Evolutionary conservation across 2,888 invertebrate genomes (phyloP).

Genomic region (Hypomecis atomaria): DNA sequence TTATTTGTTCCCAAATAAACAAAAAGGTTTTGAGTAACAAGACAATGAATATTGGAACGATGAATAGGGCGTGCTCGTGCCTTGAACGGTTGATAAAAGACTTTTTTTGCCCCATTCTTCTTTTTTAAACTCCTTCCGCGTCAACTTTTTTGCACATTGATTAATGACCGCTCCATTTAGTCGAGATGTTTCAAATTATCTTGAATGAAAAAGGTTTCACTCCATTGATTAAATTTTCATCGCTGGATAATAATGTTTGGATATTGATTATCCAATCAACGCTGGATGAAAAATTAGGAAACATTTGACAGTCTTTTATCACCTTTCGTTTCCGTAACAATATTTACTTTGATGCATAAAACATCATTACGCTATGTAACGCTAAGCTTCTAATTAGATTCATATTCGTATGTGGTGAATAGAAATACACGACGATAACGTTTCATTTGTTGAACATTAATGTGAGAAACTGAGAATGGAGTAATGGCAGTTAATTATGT

Average conservation of each 20-base stretch:
- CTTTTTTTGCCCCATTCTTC: slow-evolving; percentile 60
- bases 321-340: slow-evolving; percentile 37
- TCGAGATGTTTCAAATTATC: slow-evolving; percentile 54
- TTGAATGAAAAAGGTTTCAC: slow-evolving; percentile 53
- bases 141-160: slow-evolving; percentile 66
- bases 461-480: slow-evolving; percentile 19
- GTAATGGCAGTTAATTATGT: background rate
- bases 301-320: slow-evolving; percentile 19
- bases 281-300: slow-evolving; percentile 8
- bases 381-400: slow-evolving; percentile 35
- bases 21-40: slow-evolving; percentile 47
- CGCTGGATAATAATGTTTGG: slow-evolving; percentile 35
- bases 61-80: slow-evolving; percentile 54
- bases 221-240: slow-evolving; percentile 55
- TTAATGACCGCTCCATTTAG: slow-evolving; percentile 64
- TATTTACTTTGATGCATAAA: slow-evolving; percentile 4
- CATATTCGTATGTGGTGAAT: slow-evolving; percentile 19
- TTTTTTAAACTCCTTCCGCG: slow-evolving; percentile 63
- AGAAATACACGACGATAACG: background rate
- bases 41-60: slow-evolving; percentile 48
- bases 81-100: slow-evolving; percentile 57
- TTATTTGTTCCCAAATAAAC: slow-evolving; percentile 42
- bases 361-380: slow-evolving; percentile 23
- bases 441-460: slow-evolving; percentile 10
- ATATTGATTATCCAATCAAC: slow-evolving; percentile 28